Base-by-base conservation (phyloP, 2,888 invertebrate genomes). In the Agrenia bidenticulata region DNA sequence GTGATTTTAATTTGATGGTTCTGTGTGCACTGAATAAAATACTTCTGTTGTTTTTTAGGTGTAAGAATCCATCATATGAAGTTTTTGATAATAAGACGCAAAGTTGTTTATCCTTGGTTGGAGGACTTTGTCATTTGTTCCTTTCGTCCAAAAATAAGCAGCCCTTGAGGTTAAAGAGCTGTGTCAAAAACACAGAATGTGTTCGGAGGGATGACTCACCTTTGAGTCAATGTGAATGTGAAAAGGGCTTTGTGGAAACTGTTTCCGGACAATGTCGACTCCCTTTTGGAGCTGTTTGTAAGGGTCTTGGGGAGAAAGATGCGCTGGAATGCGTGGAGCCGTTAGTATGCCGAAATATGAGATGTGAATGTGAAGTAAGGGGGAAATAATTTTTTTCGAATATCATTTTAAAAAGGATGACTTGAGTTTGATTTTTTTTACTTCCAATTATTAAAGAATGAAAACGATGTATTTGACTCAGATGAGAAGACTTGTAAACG, bases 61-160 rank as follows among this genome's bases (percentile, higher is more conserved):
- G 72, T 63, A 66, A 69, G 50, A 72, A 72, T 63, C 72, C 72
- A 13, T 66, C 66, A 5, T 72, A 72, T 32, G 69, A 72, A 42
- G 26, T 72, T 23, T 72, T 67, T 37, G 72, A 72, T 59, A 66
- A 60, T 26, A 64, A 54, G 23, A 63, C 67, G 4, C 64, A 57
- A 15, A 56, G 66, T 17, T 72, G 72, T 41, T 26, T 72, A 17
- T 61, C 63, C 41, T 54, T 72, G 23, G 69, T 72, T 2, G 72
- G 72, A 4, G 69, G 69, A 23, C 61, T 69, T 19, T 72, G 72
- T 32, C 66, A 69, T 27, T 51, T 69, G 15, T 69, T 66, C 42
- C 63, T 69, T 61, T 63, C 66, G 32, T 41, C 39, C 17, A 37
- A 57, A 2, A 65, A 65, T 21, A 32, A 63, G 37, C 69, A 72